Evolutionary conservation across 2,888 invertebrate genomes (phyloP).

Genomic region (Micoletzkya japonica): DNA sequence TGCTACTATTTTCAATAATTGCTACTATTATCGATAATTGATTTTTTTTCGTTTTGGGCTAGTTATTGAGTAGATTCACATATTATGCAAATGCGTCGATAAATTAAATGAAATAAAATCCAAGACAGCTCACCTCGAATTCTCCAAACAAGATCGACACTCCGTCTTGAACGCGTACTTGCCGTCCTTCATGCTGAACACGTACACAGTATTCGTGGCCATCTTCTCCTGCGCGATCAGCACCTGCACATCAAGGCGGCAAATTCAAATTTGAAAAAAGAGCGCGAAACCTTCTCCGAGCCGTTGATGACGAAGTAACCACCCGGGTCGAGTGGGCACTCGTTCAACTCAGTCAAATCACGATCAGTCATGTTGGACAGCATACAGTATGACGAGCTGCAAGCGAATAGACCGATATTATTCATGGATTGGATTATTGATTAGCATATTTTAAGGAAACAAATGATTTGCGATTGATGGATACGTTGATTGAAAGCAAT

Average conservation of each 20-base stretch:
- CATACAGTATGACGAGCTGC: slow-evolving; percentile 90
- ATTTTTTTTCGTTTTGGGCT: no score
- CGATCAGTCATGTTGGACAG: slow-evolving; percentile 92
- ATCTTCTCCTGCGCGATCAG: slow-evolving; percentile 99
- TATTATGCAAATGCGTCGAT: no score
- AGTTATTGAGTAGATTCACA: no score
- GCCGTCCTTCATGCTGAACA: slow-evolving; percentile 98
- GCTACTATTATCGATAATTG: not conserved
- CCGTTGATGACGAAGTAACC: slow-evolving; percentile 99
- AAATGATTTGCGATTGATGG: not conserved
- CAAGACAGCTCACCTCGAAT: slow-evolving; percentile 70
- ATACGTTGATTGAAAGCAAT: not conserved
- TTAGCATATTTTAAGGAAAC: not conserved
- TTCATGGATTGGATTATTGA: not conserved
- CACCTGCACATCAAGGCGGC: slow-evolving; percentile 67
- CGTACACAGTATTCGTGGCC: slow-evolving; percentile 99
- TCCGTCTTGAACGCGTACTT: slow-evolving; percentile 98
- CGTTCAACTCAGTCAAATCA: slow-evolving; percentile 97
- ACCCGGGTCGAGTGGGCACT: slow-evolving; percentile 95
- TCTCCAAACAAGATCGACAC: slow-evolving; percentile 89
- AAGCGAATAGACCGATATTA: not conserved
- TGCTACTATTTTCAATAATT: no score
- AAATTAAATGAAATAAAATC: no score
- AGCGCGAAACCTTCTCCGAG: slow-evolving; percentile 80
- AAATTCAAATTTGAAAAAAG: not conserved